Evolutionary conservation across 2,113 vertebrate species (phyloP).

Genomic region (Rhabdornis inornatus): DNA sequence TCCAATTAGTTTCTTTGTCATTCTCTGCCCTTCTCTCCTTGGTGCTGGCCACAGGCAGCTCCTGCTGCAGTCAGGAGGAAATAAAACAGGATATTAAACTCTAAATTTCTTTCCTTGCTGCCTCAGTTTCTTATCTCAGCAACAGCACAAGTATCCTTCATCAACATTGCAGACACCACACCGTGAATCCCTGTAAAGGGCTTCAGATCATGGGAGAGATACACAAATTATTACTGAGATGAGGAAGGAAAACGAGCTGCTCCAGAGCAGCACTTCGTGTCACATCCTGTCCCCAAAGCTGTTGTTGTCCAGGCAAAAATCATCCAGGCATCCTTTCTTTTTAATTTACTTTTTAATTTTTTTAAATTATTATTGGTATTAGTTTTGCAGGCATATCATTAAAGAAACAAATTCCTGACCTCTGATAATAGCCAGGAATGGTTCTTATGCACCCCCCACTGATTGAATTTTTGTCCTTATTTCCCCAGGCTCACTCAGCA

Average conservation of each 20-base stretch:
- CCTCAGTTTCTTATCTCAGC: slow-evolving; percentile 41
- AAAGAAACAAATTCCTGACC: background rate
- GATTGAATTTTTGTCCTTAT: background rate
- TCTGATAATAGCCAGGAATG: background rate
- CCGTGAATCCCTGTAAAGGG: background rate
- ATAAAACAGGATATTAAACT: slow-evolving; percentile 44
- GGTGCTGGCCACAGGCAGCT: background rate
- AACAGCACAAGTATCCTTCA: background rate
- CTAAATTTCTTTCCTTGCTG: background rate
- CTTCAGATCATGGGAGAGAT: background rate
- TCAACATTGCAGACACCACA: background rate
- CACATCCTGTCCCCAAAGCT: background rate
- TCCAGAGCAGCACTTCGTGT: background rate
- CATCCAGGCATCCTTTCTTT: background rate
- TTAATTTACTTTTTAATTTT: too few species aligned
- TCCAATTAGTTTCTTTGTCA: slow-evolving; percentile 40
- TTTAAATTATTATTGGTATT: background rate
- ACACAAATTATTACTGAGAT: background rate
- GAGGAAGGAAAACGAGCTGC: background rate
- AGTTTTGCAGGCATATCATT: background rate
- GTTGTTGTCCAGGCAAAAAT: background rate
- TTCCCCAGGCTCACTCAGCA: background rate
- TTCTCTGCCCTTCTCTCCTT: background rate
- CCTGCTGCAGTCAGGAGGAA: background rate
- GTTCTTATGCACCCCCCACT: background rate